Evolutionary conservation across 2,888 invertebrate genomes (phyloP).

Genomic region (Linnaemya tessellans): DNA sequence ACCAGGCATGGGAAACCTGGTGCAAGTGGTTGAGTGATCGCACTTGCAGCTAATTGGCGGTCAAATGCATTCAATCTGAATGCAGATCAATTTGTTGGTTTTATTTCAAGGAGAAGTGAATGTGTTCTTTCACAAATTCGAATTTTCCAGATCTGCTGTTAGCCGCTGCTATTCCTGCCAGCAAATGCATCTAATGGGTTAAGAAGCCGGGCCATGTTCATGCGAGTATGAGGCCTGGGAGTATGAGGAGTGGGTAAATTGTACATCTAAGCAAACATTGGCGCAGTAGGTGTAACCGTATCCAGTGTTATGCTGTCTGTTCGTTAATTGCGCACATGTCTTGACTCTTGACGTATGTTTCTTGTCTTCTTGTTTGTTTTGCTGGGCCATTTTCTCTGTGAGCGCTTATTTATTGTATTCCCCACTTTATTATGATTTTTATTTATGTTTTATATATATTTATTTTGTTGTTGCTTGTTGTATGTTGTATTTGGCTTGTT

Average conservation of each 20-base stretch:
- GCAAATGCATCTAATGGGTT: slow-evolving; percentile 3
- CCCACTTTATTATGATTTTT: slow-evolving; percentile 49
- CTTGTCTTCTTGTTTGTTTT: slow-evolving; percentile 68
- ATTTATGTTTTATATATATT: slow-evolving; percentile 46
- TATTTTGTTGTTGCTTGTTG: slow-evolving; percentile 52
- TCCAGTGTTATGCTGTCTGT: slow-evolving; percentile 72
- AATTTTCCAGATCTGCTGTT: slow-evolving; percentile 11
- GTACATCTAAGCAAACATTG: slow-evolving; percentile 56
- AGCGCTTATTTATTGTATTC: slow-evolving; percentile 51
- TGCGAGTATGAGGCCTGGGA: no score
- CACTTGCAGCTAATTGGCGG: background rate
- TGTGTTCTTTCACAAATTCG: background rate
- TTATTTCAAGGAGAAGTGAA: background rate
- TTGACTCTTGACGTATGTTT: slow-evolving; percentile 72
- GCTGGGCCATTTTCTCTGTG: slow-evolving; percentile 69
- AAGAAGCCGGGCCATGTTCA: background rate
- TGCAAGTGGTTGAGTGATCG: background rate
- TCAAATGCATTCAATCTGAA: background rate
- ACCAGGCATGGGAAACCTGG: background rate
- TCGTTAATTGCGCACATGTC: slow-evolving; percentile 73
- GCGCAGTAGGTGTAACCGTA: slow-evolving; percentile 72
- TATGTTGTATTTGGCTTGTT: slow-evolving; percentile 65
- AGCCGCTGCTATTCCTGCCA: background rate
- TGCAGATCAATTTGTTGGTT: background rate
- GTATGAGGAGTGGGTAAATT: slow-evolving; percentile 19